A percentile compares a stretch with the other conserved stretches of the same genome.
phyloP scores from a whole-genome alignment of 2,113 vertebrate species.

The Chauna torquata region DNA sequence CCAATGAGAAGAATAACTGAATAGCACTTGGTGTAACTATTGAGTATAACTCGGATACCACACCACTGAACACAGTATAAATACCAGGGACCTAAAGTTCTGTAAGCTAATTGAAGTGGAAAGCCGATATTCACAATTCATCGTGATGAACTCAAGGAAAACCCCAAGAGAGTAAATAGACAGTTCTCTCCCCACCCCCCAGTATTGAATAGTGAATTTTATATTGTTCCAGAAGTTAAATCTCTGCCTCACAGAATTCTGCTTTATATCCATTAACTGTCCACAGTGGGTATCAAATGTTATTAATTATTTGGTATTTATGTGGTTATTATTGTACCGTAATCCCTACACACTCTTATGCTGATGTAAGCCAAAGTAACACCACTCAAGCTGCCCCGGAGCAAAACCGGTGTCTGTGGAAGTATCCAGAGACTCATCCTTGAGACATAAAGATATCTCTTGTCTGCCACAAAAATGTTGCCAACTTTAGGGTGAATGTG shows the following conservation, averaged over 20 bases:
- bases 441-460: slow-evolving; percentile 23
- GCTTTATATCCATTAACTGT: not conserved
- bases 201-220: not conserved
- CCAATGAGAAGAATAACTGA: not conserved
- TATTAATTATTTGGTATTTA: not conserved
- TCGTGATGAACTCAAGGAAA: not conserved
- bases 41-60: not conserved
- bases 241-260: not conserved
- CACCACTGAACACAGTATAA: not conserved
- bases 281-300: not conserved
- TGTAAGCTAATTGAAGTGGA: not conserved
- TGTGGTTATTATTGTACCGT: not conserved
- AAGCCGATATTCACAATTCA: slow-evolving; percentile 3
- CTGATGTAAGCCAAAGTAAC: not conserved
- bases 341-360: not conserved
- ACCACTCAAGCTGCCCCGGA: not conserved
- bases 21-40: not conserved
- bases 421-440: not conserved
- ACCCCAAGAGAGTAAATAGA: not conserved
- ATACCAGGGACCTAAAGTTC: not conserved
- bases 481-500: slow-evolving; percentile 30
- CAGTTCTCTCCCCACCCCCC: too few relatives aligned
- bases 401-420: not conserved
- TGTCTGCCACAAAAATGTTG: slow-evolving; percentile 11
- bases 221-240: not conserved